phyloP scores from a whole-genome alignment of 2,888 invertebrate genomes.

The Hyposoter didymator region DNA sequence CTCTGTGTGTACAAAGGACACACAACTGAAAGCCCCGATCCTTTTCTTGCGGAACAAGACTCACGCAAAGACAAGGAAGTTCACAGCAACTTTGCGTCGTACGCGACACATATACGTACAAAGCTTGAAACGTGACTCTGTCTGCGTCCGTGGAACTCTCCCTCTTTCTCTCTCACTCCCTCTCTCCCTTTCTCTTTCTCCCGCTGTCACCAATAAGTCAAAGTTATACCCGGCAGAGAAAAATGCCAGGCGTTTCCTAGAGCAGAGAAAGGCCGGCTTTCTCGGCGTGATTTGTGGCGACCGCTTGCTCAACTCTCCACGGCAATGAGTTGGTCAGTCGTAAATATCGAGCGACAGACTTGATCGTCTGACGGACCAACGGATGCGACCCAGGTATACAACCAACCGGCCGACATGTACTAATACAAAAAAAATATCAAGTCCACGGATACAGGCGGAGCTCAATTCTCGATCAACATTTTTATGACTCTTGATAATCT shows the following conservation, averaged over 20 bases:
- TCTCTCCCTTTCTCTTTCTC: constrained; percentile 63
- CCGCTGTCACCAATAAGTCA: constrained; percentile 84
- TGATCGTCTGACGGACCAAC: constrained; percentile 74
- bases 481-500: constrained; percentile 61
- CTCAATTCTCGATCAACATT: constrained; percentile 69
- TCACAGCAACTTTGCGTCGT: constrained; percentile 61
- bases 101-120: constrained; percentile 57
- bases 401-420: constrained; percentile 47
- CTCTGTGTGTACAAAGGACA: constrained; percentile 19
- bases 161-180: constrained; percentile 53
- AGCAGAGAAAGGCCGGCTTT: constrained; percentile 83
- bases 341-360: constrained; percentile 80
- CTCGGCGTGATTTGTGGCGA: constrained; percentile 83
- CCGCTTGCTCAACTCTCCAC: constrained; percentile 83
- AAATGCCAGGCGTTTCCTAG: constrained; percentile 84
- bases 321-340: constrained; percentile 84
- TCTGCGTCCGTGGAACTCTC: constrained; percentile 35
- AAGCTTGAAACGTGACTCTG: constrained; percentile 1
- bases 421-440: constrained; percentile 63
- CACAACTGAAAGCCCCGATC: background rate
- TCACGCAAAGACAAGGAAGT: constrained; percentile 19
- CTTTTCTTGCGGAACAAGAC: constrained; percentile 22
- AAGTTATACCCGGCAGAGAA: constrained; percentile 84
- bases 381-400: constrained; percentile 66
- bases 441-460: constrained; percentile 64